Base-by-base conservation (phyloP, 2,888 invertebrate genomes). In the Idaea aversata region DNA sequence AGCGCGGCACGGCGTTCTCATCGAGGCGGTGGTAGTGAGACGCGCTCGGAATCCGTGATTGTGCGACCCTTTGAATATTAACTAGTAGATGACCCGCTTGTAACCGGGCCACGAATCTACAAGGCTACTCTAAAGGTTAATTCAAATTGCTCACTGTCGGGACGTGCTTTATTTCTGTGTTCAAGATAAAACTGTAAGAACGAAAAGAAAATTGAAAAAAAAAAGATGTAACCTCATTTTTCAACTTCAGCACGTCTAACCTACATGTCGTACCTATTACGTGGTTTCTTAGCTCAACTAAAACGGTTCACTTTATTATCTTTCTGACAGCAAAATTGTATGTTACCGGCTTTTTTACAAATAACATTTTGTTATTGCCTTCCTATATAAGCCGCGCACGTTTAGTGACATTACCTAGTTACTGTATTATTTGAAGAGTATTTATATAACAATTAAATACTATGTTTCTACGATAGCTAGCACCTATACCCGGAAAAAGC, bases 11-110 rank as follows among this genome's bases (percentile, higher is more conserved):
- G 59, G 16, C 59, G 34, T 59, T 77, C 77, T 70, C 47, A 74
- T 75, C 74, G 74, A 63, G 65, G 71, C 74, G 72, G 77, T 80
- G 82, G 80, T 83, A 81, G 76, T 77, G 83, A 81, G 82, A 90
- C 90, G 87, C 87, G 87, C 74, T 76, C 80, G 82, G 91, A 89
- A 91, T 91, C 83, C 82, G 78, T 86, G 88, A 91, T 89, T 84
- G 84, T 84, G 82, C 80, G 86, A 85, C 87, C 88, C 88, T 88
- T 87, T 91, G 90, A 91, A 91, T 92, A 91, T 91, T 91, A 91
- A 91, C 87, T 87, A 88, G 83, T 83, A 84, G 87, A 87, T 87
- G 90, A 89, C 87, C 89, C 86, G 83, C 80, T 83, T 82, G 83
- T 85, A 87, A 84, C 85, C 84, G 77, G 85, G 83, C 82, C 84